Evolutionary conservation across 2,888 invertebrate species (phyloP), one percentile per base, ranked within the genome.

Genomic region (Cristatella mucedo): DNA sequence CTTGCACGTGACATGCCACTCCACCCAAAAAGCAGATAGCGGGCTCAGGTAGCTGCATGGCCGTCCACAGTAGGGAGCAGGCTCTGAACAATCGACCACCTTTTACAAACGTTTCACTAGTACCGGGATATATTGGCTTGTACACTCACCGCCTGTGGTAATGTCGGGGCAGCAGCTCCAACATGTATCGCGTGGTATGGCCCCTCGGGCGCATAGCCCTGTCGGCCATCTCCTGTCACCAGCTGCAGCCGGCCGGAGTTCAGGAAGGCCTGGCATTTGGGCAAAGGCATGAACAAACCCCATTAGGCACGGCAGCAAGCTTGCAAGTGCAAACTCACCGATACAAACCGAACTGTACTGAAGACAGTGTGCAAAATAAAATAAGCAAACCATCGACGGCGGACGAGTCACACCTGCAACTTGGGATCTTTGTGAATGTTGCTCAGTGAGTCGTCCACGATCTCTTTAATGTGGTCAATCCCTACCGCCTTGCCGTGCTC

Each of bases 361-460:
- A n/a, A n/a, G n/a, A n/a, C n/a, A n/a, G n/a, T n/a, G n/a, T n/a
- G n/a, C n/a, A n/a, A n/a, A n/a, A n/a, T n/a, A n/a, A n/a, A n/a
- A n/a, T n/a, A n/a, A n/a, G n/a, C n/a, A n/a, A n/a, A n/a, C n/a
- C n/a, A n/a, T n/a, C n/a, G n/a, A n/a, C n/a, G n/a, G n/a, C n/a
- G n/a, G n/a, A n/a, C n/a, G n/a, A n/a, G n/a, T n/a, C 22, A 26
- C 19, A 36, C 36, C 36, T 33, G 44, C 9, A 53, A 41, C 3
- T 45, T 38, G 3, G 50, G 41, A 41, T 61, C 55, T 45, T 59
- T 61, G 29, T 50, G 47, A 13, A 95, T 76, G 64, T 95, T 95
- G 47, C 72, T 69, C 21, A 70, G 71, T 7, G 89, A 80, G 53
- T 77, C 66, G 37, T 76, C 47, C 2, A 64, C 61, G 18, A 67